Evolutionary conservation across 1,140 invertebrate species (phyloP), one percentile per base, ranked within the genome.

Genomic region (Drosophila lacertosa): DNA sequence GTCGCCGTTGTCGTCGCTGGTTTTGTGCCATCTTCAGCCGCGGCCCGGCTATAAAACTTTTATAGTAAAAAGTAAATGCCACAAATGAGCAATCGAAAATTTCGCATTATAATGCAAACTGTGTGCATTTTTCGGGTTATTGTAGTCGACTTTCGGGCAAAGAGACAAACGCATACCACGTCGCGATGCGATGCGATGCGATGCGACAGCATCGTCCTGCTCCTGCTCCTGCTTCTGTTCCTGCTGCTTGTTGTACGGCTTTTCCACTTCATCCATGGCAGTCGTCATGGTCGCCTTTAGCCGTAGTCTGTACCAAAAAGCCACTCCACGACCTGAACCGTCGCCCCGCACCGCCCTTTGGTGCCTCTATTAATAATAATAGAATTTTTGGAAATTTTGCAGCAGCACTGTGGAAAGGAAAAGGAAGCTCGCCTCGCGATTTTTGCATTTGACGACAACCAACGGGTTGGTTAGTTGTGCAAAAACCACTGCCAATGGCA

Each of bases 71-170:
- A 78, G 82, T 88, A 88, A 88, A 88, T 88, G 82, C 82, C 82
- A 88, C 82, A 88, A 88, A 88, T 88, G 82, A 88, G 82, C 82
- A 88, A 88, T 88, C 82, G 82, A 88, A 88, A 88, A 88, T 88
- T 84, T 88, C 82, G 82, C 82, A 88, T 88, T 88, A 88, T 88
- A 88, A 88, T 88, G 82, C 82, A 88, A 88, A 82, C 82, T 88
- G 82, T 88, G 82, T 88, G 82, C 82, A 88, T 88, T 88, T 88
- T 84, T 84, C 81, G 81, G 81, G 81, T 77, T 84, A 84, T 84
- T 84, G 81, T 84, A 84, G 81, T 84, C 77, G 64, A 51, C 59
- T 77, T 65, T 77, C 13, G 40, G 74, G 64, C 42, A 40, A 63
- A 76, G 80, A 84, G 81, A 84, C 76, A 86, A 84, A 77, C 73